Evolutionary conservation across 2,113 vertebrate genomes (phyloP).

Genomic region (Pygoscelis adeliae): DNA sequence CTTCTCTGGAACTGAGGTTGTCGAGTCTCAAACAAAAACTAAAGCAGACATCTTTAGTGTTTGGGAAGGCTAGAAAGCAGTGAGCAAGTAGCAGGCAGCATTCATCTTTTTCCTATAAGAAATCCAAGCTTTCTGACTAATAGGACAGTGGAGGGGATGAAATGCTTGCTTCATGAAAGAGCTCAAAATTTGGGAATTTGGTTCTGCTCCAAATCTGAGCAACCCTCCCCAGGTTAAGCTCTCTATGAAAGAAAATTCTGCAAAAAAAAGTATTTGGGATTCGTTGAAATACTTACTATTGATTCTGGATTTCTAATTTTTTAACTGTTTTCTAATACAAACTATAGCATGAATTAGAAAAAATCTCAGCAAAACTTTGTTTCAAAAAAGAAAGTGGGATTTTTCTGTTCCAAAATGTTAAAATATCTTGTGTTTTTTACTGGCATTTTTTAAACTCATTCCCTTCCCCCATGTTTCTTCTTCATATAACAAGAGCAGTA

Average conservation of each 20-base stretch:
- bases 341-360: not conserved
- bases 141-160: not conserved
- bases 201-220: not conserved
- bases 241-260: not conserved
- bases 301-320: not conserved
- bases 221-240: not conserved
- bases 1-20: not conserved
- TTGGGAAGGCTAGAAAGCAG: not conserved
- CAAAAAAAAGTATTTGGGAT: not conserved
- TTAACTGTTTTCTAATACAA: not conserved
- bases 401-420: not conserved
- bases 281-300: not conserved
- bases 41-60: not conserved
- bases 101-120: not conserved
- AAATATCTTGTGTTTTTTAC: not conserved
- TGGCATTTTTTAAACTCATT: conserved; percentile 29
- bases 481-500: not conserved
- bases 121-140: not conserved
- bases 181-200: not conserved
- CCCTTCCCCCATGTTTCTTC: conserved; percentile 5
- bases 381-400: not conserved
- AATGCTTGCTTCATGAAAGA: not conserved
- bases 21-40: not conserved
- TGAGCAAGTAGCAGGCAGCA: not conserved
- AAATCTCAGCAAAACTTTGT: not conserved